Percentiles rank a stretch among this genome's conserved stretches.
Evolutionary conservation across 2,888 invertebrate species (phyloP).

Genomic region (Laspeyria flexula): DNA sequence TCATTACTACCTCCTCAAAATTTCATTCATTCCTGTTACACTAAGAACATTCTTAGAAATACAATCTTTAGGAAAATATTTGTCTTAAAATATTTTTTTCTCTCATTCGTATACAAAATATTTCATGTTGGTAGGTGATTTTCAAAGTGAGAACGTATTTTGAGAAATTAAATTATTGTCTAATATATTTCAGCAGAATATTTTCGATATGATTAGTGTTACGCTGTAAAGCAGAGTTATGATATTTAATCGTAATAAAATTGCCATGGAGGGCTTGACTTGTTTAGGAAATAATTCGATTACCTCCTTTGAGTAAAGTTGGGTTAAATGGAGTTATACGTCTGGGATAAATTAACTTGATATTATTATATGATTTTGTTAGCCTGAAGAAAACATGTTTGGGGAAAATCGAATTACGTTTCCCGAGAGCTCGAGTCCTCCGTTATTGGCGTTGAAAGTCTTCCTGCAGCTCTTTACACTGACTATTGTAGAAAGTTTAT

Average conservation of each 20-base stretch:
- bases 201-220: conserved; percentile 81
- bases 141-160: conserved; percentile 67
- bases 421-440: conserved; percentile 32
- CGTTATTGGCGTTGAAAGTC: conserved; percentile 76
- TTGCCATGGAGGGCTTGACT: conserved; percentile 58
- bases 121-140: conserved; percentile 60
- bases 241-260: conserved; percentile 74
- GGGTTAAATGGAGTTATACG: conserved; percentile 24
- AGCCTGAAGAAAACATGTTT: conserved; percentile 22
- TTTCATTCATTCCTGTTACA: conserved; percentile 17
- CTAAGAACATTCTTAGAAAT: conserved; percentile 21
- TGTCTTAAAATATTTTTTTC: conserved; percentile 5
- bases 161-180: conserved; percentile 71
- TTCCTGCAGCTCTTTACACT: conserved; percentile 87
- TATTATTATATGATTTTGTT: conserved; percentile 25
- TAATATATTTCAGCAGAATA: conserved; percentile 77
- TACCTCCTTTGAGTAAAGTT: conserved; percentile 21
- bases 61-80: conserved; percentile 18
- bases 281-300: conserved; percentile 32
- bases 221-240: conserved; percentile 73
- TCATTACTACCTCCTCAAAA: conserved; percentile 4
- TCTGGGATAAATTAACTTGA: conserved; percentile 25
- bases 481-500: conserved; percentile 82
- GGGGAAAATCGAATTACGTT: conserved; percentile 30
- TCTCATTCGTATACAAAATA: conserved; percentile 39